phyloP scores from a whole-genome alignment of 2,113 vertebrate species.

The Urocynchramus pylzowi region DNA sequence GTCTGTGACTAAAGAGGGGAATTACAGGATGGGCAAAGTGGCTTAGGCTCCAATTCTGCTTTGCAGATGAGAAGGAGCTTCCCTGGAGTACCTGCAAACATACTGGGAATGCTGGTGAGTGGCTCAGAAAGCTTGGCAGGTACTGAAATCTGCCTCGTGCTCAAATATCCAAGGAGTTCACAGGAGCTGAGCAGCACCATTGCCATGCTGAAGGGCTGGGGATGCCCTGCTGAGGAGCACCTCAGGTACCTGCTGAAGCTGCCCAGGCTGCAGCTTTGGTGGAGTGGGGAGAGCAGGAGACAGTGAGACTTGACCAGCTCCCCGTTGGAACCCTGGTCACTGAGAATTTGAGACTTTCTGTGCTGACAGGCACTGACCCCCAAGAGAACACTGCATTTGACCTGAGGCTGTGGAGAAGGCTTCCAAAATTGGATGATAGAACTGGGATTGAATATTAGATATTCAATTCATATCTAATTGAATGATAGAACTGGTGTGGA shows the following conservation, averaged over 20 bases:
- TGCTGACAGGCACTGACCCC: background rate
- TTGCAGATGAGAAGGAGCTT: background rate
- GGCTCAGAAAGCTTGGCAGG: background rate
- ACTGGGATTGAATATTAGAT: no score
- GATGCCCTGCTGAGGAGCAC: background rate
- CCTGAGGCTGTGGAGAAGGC: background rate
- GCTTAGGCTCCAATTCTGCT: background rate
- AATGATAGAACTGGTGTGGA: background rate
- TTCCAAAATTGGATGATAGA: background rate
- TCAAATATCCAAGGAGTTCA: background rate
- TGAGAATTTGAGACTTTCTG: background rate
- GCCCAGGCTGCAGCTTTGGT: background rate
- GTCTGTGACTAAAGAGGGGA: background rate
- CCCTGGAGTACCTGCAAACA: background rate
- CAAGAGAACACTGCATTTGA: background rate
- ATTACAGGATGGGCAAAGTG: background rate
- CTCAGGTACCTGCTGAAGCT: background rate
- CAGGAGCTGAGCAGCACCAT: background rate
- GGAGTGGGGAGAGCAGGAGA: background rate
- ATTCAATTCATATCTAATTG: no score
- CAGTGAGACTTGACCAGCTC: accelerated
- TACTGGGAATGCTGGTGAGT: background rate
- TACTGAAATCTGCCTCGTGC: background rate
- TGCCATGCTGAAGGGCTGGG: background rate
- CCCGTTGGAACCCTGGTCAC: no score